Base-by-base conservation (phyloP, 1,140 invertebrate species). In the Mactra quadrangularis region DNA sequence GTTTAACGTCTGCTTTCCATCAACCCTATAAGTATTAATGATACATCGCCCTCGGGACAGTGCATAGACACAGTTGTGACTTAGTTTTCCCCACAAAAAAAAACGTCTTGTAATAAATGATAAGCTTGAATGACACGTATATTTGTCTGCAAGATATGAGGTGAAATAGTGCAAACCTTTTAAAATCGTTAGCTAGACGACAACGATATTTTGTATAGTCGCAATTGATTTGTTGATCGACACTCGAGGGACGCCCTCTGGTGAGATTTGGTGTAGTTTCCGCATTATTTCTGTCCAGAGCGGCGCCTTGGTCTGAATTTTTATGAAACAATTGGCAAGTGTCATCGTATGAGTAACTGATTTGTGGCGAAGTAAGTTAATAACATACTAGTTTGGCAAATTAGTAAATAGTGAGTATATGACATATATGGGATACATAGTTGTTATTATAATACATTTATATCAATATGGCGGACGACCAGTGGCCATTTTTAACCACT, bases 331-430 rank as follows among this genome's bases (percentile, higher is more conserved):
- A 66, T 66, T 29, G 62, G 62, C 62, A 66, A 66, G 45, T 47
- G 62, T 66, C 62, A 66, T 66, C 17, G 62, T 45, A 66, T 66
- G 62, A 66, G 62, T 66, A 66, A 66, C 62, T 66, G 62, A 66
- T 66, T 66, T 66, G 22, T 38, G 17, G 62, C 6, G 41, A 45
- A 66, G 41, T 66, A n/a, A n/a, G n/a, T n/a, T n/a, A n/a, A n/a
- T n/a, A 38, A 66, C 62, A 66, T 66, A 66, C 41, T 38, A 66
- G 27, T 41, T 45, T 47, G 41, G 62, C 62, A 27, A 47, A 29
- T 66, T 66, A 38, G 41, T 66, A 47, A 45, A 66, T 66, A n/a
- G 62, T 66, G 35, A 66, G 27, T 45, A 66, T 66, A 19, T 66
- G 62, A 66, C 62, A 66, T 66, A 45, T 66, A 66, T 66, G 41